Percentiles rank a stretch among this genome's conserved stretches.
These are phyloP conservation scores for Tympanuchus pallidicinctus DNA, from an alignment of 2,113 vertebrate genomes.

Conservation along the genomic window DNA sequence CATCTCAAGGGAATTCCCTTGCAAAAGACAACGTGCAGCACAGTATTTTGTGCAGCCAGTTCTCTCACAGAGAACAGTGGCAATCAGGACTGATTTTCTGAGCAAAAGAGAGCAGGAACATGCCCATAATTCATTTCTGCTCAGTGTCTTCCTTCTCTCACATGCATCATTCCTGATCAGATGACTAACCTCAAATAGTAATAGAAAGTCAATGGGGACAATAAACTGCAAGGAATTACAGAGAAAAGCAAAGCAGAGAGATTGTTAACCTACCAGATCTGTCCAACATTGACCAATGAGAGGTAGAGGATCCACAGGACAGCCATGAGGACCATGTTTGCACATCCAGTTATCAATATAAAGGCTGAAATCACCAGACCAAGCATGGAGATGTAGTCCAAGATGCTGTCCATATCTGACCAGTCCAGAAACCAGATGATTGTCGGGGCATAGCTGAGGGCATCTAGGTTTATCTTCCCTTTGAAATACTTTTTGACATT, in stretches of 20 bases:
- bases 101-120: background rate
- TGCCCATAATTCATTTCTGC: background rate
- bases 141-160: background rate
- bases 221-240: background rate
- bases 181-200: background rate
- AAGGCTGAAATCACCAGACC: conserved; percentile 85
- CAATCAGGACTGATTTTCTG: background rate
- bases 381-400: conserved; percentile 83
- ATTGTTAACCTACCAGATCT: conserved; percentile 87
- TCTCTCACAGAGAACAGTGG: background rate
- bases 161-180: background rate
- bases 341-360: conserved; percentile 84
- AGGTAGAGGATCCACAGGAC: conserved; percentile 91
- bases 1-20: background rate
- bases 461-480: conserved; percentile 77
- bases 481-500: conserved; percentile 86
- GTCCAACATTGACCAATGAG: conserved; percentile 91
- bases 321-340: conserved; percentile 93
- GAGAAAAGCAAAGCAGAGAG: background rate
- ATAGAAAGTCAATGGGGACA: accelerated
- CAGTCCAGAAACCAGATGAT: conserved; percentile 92
- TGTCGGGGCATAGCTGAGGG: conserved; percentile 85
- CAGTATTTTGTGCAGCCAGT: accelerated
- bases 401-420: conserved; percentile 86
- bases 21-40: accelerated